Conservation (phyloP, 2,113 vertebrate species). For the Diadophis punctatus region DNA sequence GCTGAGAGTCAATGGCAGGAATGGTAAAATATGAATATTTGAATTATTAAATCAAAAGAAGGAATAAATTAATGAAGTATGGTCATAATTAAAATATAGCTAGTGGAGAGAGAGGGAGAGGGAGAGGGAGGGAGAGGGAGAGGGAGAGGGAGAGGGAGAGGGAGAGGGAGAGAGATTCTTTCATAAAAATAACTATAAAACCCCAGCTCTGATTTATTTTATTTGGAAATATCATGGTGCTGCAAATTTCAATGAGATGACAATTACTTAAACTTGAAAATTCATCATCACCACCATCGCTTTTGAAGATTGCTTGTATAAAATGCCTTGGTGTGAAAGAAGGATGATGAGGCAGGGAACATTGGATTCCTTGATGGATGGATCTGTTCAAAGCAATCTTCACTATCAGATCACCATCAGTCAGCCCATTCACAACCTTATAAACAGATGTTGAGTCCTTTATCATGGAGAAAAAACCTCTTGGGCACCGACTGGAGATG, state of each 20-base stretch:
- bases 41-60: neutral
- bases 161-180: neutral
- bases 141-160: neutral
- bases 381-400: neutral
- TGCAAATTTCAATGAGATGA: neutral
- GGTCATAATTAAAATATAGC: neutral
- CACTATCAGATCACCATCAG: neutral
- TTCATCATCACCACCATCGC: neutral
- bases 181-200: neutral
- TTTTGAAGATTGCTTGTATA: neutral
- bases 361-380: neutral
- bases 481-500: neutral
- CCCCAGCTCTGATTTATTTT: neutral
- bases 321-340: neutral
- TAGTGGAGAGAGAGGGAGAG: neutral
- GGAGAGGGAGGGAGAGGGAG: too few species aligned
- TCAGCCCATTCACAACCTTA: neutral
- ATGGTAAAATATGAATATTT: conserved; percentile 16
- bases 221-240: neutral
- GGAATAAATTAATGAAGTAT: neutral
- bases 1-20: neutral
- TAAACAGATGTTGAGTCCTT: neutral
- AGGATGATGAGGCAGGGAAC: neutral
- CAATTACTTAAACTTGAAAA: neutral
- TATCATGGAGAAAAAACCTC: neutral